Base-by-base conservation (phyloP, 2,888 invertebrate genomes). In the Watsonalla cultraria region DNA sequence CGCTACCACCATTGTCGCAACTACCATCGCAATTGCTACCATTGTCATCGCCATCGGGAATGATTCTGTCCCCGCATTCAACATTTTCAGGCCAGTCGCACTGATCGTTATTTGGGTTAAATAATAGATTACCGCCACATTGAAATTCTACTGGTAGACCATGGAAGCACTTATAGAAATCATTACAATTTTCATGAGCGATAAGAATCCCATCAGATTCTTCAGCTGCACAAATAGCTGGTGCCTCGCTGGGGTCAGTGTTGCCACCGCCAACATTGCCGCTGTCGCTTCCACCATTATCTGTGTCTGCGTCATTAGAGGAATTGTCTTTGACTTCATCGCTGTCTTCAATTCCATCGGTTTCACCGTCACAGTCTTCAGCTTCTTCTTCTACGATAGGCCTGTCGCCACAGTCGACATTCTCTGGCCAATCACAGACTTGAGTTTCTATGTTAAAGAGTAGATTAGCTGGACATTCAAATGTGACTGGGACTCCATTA, bases 71-170 rank as follows among this genome's bases (percentile, higher is more conserved):
- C 0, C 86, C 81, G 63, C 93, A 94, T 49, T 92, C 82, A 4
- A 93, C 93, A 64, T 92, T 92, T 57, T 80, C 75, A 5, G 87
- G 81, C 73, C 87, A 93, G 68, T 93, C 93, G 60, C 93, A 94
- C 56, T 86, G 87, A 13, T 61, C 58, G 24, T 72, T 85, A 35
- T 78, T 72, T 8, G 82, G 83, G 45, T 92, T 91, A 72, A 92
- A 93, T 0, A 91, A 70, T 0, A 93, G 74, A 7, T 89, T 90
- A 5, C 74, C 70, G 0, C 92, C 91, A 62, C 93, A 94, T 2
- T 80, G 72, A 62, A 92, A 85, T 60, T 92, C 92, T 6, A 91
- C 74, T 0, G 90, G 92, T 0, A 76, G 69, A 8, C 91, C 93
- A 62, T 92, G 89, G 87, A 92, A 92, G 67, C 94, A 93, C 64